Conservation (phyloP, 2,797 vertebrate species). For the Mico argentatus region DNA sequence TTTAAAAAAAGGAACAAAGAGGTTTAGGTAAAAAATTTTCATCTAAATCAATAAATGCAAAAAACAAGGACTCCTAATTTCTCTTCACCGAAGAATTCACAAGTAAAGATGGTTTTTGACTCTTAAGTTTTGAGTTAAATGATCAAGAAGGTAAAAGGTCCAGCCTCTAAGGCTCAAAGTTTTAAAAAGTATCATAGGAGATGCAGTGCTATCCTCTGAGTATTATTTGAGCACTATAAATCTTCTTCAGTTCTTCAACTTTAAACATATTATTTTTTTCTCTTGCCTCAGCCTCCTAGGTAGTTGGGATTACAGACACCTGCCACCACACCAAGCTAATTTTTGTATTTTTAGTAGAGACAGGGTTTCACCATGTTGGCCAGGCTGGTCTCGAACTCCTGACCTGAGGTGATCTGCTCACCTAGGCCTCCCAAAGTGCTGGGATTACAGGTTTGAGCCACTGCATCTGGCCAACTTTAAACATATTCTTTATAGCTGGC, state of each 20-base stretch:
- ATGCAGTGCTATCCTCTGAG: not conserved
- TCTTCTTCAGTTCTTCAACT: constrained; percentile 1
- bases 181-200: not conserved
- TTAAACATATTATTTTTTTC: not conserved
- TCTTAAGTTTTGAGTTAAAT: constrained; percentile 19
- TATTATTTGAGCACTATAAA: not conserved
- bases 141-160: not conserved
- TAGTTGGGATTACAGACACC: no score
- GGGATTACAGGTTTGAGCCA: no score
- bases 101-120: not conserved
- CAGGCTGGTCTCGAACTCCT: no score
- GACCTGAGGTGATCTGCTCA: no score
- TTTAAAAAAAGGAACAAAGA: not conserved
- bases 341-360: no score
- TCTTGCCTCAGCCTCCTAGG: no score
- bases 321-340: no score
- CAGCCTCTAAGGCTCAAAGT: not conserved
- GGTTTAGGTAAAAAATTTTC: not conserved
- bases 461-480: not conserved
- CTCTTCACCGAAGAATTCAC: not conserved
- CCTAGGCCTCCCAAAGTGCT: no score
- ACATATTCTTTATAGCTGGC: not conserved
- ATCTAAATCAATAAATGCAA: not conserved
- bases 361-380: no score
- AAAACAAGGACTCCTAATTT: not conserved